phyloP scores from a whole-genome alignment of 2,888 invertebrate genomes.

The Drosophila hamatofila region DNA sequence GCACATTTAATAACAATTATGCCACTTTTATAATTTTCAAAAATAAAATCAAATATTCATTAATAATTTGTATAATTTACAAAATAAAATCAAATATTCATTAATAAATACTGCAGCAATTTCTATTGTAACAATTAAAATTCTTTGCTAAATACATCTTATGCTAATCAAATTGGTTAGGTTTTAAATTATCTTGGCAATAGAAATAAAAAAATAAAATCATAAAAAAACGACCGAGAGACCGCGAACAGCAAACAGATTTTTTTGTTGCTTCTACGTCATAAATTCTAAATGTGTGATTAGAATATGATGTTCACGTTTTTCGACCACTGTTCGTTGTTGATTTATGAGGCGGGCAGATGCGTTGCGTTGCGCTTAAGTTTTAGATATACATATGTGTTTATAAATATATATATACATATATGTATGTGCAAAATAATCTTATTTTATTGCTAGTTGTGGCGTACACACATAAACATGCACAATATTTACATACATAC shows the following conservation, averaged over 20 bases:
- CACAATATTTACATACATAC: constrained; percentile 32
- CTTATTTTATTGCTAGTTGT: constrained; percentile 56
- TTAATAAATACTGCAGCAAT: constrained; percentile 2
- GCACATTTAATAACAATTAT: not conserved
- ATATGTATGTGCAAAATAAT: constrained; percentile 25
- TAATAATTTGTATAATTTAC: constrained; percentile 6
- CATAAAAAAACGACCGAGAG: not conserved
- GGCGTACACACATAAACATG: constrained; percentile 32
- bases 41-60: not conserved
- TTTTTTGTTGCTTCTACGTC: constrained; percentile 29
- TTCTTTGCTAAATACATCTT: constrained; percentile 3
- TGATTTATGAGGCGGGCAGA: constrained; percentile 68
- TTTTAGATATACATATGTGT: constrained; percentile 11
- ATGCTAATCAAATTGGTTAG: constrained; percentile 40
- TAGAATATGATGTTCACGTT: constrained; percentile 61
- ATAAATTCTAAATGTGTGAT: constrained; percentile 45
- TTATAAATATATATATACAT: not conserved
- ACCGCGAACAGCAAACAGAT: constrained; percentile 7
- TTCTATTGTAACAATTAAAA: not conserved
- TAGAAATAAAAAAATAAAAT: constrained; percentile 17
- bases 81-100: constrained; percentile 4
- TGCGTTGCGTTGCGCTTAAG: constrained; percentile 60
- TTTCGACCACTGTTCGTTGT: constrained; percentile 40
- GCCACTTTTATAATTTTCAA: not conserved
- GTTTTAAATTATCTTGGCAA: constrained; percentile 43